Conservation (phyloP, 2,113 vertebrate genomes). For the Notarius lentiginosus region DNA sequence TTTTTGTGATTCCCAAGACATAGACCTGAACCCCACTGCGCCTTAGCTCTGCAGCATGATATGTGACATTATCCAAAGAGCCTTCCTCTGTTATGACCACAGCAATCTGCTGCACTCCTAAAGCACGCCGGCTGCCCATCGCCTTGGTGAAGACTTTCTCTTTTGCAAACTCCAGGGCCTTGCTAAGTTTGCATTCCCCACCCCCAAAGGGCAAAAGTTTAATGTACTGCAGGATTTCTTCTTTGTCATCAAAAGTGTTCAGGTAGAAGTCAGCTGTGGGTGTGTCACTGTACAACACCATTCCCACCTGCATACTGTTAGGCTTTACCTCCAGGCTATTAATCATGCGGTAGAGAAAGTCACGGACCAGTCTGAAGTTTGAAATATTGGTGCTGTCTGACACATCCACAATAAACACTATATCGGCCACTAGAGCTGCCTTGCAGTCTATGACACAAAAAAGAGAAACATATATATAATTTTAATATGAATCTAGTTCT, state of each 20-base stretch:
- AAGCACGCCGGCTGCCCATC: conserved; percentile 67
- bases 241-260: conserved; percentile 66
- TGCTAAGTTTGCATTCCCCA: conserved; percentile 67
- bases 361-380: conserved; percentile 72
- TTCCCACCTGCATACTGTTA: conserved; percentile 68
- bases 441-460: conserved; percentile 71
- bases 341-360: conserved; percentile 74
- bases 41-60: conserved; percentile 67
- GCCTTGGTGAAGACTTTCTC: conserved; percentile 63
- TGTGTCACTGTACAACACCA: conserved; percentile 70
- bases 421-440: conserved; percentile 70
- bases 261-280: conserved; percentile 71
- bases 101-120: conserved; percentile 74
- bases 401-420: conserved; percentile 82
- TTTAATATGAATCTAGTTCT: background rate
- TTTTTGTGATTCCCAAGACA: conserved; percentile 69
- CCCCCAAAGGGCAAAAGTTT: conserved; percentile 72
- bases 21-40: conserved; percentile 71
- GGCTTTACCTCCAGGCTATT: conserved; percentile 63
- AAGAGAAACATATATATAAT: background rate
- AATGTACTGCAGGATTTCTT: conserved; percentile 72
- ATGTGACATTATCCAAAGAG: conserved; percentile 71
- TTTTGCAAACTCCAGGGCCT: conserved; percentile 72
- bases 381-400: conserved; percentile 63
- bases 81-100: conserved; percentile 77